A percentile compares a stretch with the other conserved stretches of the same genome.
Conservation (phyloP, 2,888 invertebrate species). For the Drosophila mettleri region DNA sequence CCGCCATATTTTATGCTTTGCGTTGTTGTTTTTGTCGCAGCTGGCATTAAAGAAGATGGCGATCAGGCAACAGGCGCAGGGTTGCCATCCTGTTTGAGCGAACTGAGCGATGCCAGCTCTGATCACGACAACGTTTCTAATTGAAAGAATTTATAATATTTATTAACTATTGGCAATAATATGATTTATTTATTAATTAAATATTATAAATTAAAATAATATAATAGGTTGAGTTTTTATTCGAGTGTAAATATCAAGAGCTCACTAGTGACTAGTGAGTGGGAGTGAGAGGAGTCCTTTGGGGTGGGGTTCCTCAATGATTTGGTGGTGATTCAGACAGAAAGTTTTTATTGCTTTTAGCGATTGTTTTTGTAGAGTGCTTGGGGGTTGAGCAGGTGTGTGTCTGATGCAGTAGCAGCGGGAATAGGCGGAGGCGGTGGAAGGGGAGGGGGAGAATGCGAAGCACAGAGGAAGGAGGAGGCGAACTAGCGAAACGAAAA, state of each 20-base stretch:
- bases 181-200: too few species aligned
- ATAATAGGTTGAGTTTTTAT: neutral
- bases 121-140: neutral
- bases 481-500: neutral
- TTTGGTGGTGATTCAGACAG: conserved; percentile 3
- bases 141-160: neutral
- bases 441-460: neutral
- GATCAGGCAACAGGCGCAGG: conserved; percentile 34
- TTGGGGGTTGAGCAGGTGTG: conserved; percentile 9
- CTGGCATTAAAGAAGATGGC: conserved; percentile 31
- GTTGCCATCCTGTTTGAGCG: conserved; percentile 14
- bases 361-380: neutral
- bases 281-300: neutral
- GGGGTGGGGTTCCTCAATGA: neutral
- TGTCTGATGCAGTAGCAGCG: neutral
- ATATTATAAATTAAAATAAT: neutral
- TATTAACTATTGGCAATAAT: too few species aligned
- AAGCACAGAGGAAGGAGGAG: neutral
- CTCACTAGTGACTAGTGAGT: neutral
- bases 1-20: conserved; percentile 33
- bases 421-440: too few species aligned
- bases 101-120: neutral
- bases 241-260: neutral
- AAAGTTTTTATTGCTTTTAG: conserved; percentile 4
- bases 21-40: conserved; percentile 8